Evolutionary conservation across 2,113 vertebrate genomes (phyloP), one percentile per base, ranked within the genome.

Genomic region (Cyanoramphus novaezelandiae): DNA sequence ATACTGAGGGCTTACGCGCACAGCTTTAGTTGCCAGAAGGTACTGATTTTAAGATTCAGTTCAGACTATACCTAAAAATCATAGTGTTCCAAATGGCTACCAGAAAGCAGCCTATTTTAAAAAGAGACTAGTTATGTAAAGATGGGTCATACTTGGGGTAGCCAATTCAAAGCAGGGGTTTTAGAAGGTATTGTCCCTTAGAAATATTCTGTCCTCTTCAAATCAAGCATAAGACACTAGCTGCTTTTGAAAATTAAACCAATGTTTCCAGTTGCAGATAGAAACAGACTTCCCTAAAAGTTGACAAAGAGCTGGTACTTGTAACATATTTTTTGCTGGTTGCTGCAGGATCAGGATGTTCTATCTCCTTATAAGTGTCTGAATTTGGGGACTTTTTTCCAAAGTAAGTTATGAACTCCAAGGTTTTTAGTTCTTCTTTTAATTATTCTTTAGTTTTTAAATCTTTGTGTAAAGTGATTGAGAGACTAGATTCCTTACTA

Each of bases 191-290:
- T 37, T 85, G 10, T 82, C 25, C 47, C 25, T 68, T 85, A 60
- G 74, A 67, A 92, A 75, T 82, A 72, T 81, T 82, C 78, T 6
- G 3, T 47, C 77, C 43, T 93, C 43, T 92, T 88, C 74, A 82
- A 93, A 84, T 88, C 55, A 89, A 43, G 33, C 43, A 44, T 39
- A 87, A 89, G 59, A 35, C 39, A 39, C 11, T 31, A 84, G 29
- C 44, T 82, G 13, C 11, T 78, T 94, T 41, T 68, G 62, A 82
- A 95, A 95, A 94, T 70, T 76, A 88, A 89, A 89, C 17, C 39
- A 46, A 1, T 57, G 21, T 57, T 75, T 64, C 21, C 37, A 75
- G 12, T 47, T 67, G 29, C 33, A 88, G 31, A 41, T 89, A 82
- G 75, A 85, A 86, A 14, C 31, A 90, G 29, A 64, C 21, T 74